Percentiles rank a stretch among this genome's conserved stretches.
These are phyloP conservation scores for Heterohyrax brucei DNA, from an alignment of 2,797 vertebrate species.

Conservation along the genomic window DNA sequence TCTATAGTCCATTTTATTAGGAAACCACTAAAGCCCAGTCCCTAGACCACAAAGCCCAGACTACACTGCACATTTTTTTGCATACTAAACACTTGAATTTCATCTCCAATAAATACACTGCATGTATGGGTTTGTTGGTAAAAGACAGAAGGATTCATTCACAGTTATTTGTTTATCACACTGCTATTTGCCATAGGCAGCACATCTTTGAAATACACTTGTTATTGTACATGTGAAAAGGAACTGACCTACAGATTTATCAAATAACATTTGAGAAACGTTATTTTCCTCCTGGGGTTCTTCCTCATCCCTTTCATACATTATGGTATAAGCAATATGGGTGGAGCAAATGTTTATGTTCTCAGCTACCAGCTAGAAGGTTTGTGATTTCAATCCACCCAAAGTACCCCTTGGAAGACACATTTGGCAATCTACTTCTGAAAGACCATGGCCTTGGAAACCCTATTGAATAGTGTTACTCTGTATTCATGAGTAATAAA, in stretches of 20 bases:
- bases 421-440: no score
- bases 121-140: background rate
- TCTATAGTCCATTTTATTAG: background rate
- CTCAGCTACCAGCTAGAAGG: no score
- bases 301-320: background rate
- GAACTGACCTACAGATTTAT: background rate
- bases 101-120: background rate
- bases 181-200: background rate
- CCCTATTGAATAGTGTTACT: no score
- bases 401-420: no score
- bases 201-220: slow-evolving; percentile 18
- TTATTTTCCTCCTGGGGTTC: background rate
- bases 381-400: no score
- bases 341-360: no score
- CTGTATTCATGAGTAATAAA: no score
- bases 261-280: background rate
- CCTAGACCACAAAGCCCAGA: background rate
- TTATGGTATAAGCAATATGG: background rate
- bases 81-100: slow-evolving; percentile 11
- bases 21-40: background rate
- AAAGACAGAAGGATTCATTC: background rate
- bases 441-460: no score
- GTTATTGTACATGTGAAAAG: background rate
- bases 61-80: slow-evolving; percentile 35
- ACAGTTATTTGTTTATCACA: background rate